These are phyloP conservation scores for Pterostichus madidus DNA, from an alignment of 2,888 invertebrate genomes.

Conservation along the genomic window DNA sequence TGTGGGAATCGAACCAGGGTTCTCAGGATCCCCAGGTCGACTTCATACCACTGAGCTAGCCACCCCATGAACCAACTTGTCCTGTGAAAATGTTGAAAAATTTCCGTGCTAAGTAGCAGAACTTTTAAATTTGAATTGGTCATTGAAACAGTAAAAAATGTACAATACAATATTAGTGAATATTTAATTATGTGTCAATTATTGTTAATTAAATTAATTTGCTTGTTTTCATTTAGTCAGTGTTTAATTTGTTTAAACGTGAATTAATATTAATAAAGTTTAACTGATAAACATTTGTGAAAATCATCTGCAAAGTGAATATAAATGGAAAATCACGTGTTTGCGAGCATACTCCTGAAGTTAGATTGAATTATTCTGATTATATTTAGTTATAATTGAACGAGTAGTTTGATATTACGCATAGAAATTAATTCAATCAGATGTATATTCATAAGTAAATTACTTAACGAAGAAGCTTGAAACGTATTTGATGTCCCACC, in stretches of 20 bases:
- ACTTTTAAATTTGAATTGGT: too few species aligned
- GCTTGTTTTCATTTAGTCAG: neutral
- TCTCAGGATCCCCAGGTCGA: too few species aligned
- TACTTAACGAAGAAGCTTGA: conserved; percentile 19
- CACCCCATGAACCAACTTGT: too few species aligned
- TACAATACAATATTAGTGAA: neutral
- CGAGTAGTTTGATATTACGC: conserved; percentile 43
- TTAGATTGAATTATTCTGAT: conserved; percentile 38
- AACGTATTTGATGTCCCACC: conserved; percentile 8
- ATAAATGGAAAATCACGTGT: conserved; percentile 25
- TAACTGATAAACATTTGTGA: conserved; percentile 8
- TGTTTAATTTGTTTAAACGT: neutral
- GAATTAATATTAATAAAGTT: conserved; percentile 9
- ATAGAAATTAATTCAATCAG: conserved; percentile 41
- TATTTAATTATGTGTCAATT: too few species aligned
- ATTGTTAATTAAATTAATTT: neutral
- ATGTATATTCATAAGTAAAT: conserved; percentile 54
- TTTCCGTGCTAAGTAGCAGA: too few species aligned
- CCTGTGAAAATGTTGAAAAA: too few species aligned
- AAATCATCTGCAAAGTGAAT: conserved; percentile 7
- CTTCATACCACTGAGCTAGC: too few species aligned
- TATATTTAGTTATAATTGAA: conserved; percentile 46
- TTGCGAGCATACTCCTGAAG: neutral
- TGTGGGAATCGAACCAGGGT: too few species aligned
- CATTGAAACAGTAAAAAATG: too few species aligned